phyloP scores from a whole-genome alignment of 2,113 vertebrate genomes.

The Oostethus manadensis region DNA sequence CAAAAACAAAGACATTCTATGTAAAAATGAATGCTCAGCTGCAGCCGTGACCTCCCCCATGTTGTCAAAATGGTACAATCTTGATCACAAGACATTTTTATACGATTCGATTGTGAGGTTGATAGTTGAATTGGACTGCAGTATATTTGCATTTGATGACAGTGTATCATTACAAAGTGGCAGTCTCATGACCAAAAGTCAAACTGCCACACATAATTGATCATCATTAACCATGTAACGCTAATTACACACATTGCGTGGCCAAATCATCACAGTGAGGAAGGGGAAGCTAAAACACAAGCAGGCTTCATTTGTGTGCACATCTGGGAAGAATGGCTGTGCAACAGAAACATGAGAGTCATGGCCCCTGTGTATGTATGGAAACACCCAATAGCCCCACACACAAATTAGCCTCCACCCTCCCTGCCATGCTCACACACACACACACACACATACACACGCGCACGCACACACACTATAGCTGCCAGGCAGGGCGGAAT shows the following conservation, averaged over 20 bases:
- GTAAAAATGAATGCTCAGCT: too few species aligned
- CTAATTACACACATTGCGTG: slow-evolving; percentile 32
- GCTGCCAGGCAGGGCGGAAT: slow-evolving; percentile 63
- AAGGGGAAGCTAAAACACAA: slow-evolving; percentile 23
- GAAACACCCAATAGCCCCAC: background rate
- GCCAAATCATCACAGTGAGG: slow-evolving; percentile 28
- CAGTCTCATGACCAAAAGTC: slow-evolving; percentile 47
- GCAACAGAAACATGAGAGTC: background rate
- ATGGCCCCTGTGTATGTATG: background rate
- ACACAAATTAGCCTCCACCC: slow-evolving; percentile 43
- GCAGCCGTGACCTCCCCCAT: too few species aligned
- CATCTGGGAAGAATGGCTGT: slow-evolving; percentile 45
- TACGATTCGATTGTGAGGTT: too few species aligned
- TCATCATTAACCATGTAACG: slow-evolving; percentile 46
- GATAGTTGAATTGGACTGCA: too few species aligned
- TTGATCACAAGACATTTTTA: too few species aligned
- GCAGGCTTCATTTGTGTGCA: slow-evolving; percentile 35
- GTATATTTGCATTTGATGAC: background rate
- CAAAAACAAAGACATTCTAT: too few species aligned
- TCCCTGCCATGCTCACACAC: slow-evolving; percentile 14
- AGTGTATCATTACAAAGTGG: slow-evolving; percentile 12
- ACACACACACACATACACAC: slow-evolving; percentile 21
- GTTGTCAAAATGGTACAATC: too few species aligned
- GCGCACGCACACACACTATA: slow-evolving; percentile 21
- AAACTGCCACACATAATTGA: slow-evolving; percentile 40